Percentiles rank a stretch among this genome's conserved stretches.
These are phyloP conservation scores for Dicrostonyx torquatus DNA, from an alignment of 2,797 vertebrate genomes.

Conservation along the genomic window DNA sequence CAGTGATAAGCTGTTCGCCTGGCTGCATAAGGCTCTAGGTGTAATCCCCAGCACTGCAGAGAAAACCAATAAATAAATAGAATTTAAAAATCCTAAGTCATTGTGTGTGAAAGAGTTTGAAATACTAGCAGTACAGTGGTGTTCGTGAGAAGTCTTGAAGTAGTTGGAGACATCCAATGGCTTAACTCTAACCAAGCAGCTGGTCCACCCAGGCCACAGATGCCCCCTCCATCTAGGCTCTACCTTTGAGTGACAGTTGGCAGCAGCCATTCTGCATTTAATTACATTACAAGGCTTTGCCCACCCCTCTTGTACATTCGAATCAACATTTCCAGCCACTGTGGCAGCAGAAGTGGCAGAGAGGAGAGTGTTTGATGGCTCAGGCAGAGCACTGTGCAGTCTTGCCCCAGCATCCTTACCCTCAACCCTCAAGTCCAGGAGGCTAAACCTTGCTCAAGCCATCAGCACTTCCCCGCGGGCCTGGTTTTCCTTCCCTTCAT, in stretches of 20 bases:
- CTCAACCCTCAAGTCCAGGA: background rate
- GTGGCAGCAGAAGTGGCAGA: background rate
- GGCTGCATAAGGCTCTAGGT: background rate
- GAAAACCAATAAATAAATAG: too few relatives aligned
- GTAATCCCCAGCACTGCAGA: background rate
- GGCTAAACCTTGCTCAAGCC: background rate
- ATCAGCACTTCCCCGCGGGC: background rate
- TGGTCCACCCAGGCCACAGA: background rate
- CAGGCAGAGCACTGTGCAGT: too few relatives aligned
- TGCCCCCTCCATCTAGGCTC: background rate
- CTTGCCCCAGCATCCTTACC: background rate
- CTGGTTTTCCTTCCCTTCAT: background rate
- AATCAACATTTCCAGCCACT: background rate
- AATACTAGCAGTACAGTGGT: slow-evolving; percentile 12
- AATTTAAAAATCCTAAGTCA: background rate
- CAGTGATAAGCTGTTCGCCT: background rate
- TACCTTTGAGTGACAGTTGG: background rate
- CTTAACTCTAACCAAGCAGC: background rate
- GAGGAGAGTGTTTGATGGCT: background rate
- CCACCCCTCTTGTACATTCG: background rate
- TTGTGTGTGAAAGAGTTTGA: slow-evolving; percentile 44
- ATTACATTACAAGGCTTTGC: background rate
- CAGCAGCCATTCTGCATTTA: background rate
- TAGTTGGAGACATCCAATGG: background rate
- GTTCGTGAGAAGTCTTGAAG: background rate